These are phyloP conservation scores for Psittacula echo DNA, from an alignment of 2,797 vertebrate genomes.

Conservation along the genomic window DNA sequence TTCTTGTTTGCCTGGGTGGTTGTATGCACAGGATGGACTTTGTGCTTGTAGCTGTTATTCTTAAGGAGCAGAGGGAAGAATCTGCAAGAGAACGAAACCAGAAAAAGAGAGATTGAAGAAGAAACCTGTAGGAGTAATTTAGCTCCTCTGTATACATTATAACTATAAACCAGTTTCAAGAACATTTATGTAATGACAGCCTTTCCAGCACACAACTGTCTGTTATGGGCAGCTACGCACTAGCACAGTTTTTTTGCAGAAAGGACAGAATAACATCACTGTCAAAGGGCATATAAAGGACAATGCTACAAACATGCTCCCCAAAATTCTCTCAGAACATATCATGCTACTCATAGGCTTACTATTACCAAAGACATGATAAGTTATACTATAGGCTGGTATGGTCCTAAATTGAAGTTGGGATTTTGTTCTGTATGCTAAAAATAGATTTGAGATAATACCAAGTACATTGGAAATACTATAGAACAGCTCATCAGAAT, in stretches of 20 bases:
- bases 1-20: neutral
- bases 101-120: neutral
- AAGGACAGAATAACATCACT: neutral
- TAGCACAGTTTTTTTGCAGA: neutral
- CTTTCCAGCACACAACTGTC: neutral
- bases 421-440: neutral
- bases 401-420: neutral
- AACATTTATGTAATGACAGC: neutral
- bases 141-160: neutral
- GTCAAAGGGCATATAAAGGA: neutral
- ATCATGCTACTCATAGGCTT: neutral
- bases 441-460: neutral
- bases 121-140: neutral
- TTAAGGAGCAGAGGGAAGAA: neutral
- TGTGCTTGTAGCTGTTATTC: neutral
- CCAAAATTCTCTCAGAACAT: neutral
- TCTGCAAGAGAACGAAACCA: neutral
- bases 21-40: neutral
- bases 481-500: neutral
- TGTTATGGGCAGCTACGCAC: neutral
- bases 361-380: neutral
- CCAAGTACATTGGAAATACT: neutral
- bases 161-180: neutral
- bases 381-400: neutral
- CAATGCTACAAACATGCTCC: accelerated